Percentiles rank a stretch among this genome's conserved stretches.
Evolutionary conservation across 2,797 vertebrate species (phyloP).

Genomic region (Streptopelia turtur): DNA sequence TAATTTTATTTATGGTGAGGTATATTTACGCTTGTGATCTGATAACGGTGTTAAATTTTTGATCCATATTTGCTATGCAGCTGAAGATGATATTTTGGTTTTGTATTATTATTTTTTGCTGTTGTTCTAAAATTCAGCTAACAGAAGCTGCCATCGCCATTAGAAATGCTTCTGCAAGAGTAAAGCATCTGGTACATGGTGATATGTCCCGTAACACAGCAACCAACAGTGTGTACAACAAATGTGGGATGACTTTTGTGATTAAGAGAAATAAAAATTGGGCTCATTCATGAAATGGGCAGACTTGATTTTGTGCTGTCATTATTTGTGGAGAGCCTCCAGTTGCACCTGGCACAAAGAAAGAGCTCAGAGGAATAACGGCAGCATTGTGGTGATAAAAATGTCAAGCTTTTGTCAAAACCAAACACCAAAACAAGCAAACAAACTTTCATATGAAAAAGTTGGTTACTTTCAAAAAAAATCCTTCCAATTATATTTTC

Average conservation of each 20-base stretch:
- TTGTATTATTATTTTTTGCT: slow-evolving; percentile 75
- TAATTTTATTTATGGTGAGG: slow-evolving; percentile 84
- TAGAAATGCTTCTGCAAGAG: slow-evolving; percentile 79
- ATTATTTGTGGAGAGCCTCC: background rate
- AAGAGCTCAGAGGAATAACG: background rate
- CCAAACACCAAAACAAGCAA: background rate
- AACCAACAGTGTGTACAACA: slow-evolving; percentile 63
- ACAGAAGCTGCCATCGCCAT: slow-evolving; percentile 77
- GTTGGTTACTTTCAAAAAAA: background rate
- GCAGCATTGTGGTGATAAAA: background rate
- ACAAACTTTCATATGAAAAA: background rate
- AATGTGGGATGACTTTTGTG: slow-evolving; percentile 71
- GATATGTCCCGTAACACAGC: slow-evolving; percentile 66
- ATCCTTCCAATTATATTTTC: background rate
- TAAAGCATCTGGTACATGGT: slow-evolving; percentile 65
- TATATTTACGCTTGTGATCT: slow-evolving; percentile 79
- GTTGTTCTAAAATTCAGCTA: slow-evolving; percentile 70
- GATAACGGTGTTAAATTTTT: slow-evolving; percentile 79
- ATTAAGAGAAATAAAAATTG: slow-evolving; percentile 69
- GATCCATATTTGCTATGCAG: slow-evolving; percentile 81
- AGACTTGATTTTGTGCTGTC: slow-evolving; percentile 4
- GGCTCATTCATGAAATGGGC: slow-evolving; percentile 59
- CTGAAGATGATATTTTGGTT: slow-evolving; percentile 78
- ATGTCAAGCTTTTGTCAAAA: background rate
- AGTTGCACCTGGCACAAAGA: background rate